Percentiles rank a stretch among this genome's conserved stretches.
Conservation (phyloP, 2,113 vertebrate genomes). For the Pterophyllum scalare region DNA sequence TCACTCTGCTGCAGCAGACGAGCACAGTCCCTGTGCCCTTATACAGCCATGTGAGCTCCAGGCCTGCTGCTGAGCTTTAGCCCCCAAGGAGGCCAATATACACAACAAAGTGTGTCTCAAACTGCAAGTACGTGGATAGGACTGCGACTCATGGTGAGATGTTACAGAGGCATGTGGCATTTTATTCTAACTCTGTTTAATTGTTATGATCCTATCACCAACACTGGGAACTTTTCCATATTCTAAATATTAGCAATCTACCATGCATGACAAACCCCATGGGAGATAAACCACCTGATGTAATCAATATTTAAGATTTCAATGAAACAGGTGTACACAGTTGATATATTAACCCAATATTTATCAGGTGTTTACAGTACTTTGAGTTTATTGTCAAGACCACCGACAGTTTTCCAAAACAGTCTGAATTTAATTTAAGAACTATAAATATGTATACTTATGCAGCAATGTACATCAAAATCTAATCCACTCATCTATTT, state of each 20-base stretch:
- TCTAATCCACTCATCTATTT: too few species aligned
- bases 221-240: neutral
- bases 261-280: neutral
- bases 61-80: constrained; percentile 60
- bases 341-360: neutral
- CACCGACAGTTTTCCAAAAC: neutral
- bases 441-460: neutral
- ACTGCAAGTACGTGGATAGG: constrained; percentile 16
- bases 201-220: constrained; percentile 25
- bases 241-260: neutral
- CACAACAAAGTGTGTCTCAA: constrained; percentile 14
- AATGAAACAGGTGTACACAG: neutral
- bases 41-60: constrained; percentile 83
- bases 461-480: neutral
- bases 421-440: neutral
- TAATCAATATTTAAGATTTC: neutral
- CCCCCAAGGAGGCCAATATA: constrained; percentile 29
- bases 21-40: constrained; percentile 79
- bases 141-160: constrained; percentile 18
- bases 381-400: neutral
- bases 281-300: neutral
- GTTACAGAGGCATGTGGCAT: constrained; percentile 46
- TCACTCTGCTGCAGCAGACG: constrained; percentile 42
- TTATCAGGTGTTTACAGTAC: neutral
- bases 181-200: constrained; percentile 41